Percentiles rank a stretch among this genome's conserved stretches.
Conservation (phyloP, 2,888 invertebrate species). For the Torymus aiolomorphi region DNA sequence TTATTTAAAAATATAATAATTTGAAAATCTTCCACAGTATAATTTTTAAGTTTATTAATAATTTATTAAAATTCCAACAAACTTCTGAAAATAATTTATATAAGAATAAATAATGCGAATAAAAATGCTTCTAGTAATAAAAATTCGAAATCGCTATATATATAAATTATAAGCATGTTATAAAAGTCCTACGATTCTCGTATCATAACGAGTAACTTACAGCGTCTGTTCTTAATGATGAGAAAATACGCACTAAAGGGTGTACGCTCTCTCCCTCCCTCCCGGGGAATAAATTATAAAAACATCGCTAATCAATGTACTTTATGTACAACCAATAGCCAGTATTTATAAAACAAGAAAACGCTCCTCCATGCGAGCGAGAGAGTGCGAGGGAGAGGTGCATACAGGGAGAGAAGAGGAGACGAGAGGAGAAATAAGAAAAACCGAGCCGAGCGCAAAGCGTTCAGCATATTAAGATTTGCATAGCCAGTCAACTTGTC, state of each 20-base stretch:
- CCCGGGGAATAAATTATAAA: constrained; percentile 35
- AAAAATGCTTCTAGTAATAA: too few species aligned
- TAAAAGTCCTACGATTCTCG: too few species aligned
- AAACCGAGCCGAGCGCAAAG: constrained; percentile 17
- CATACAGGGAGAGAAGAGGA: not conserved
- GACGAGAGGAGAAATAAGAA: not conserved
- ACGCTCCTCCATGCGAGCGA: not conserved
- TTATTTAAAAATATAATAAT: too few species aligned
- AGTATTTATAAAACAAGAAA: constrained; percentile 48
- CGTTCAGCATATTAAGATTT: constrained; percentile 52
- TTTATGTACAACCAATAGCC: constrained; percentile 39
- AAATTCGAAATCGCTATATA: too few species aligned
- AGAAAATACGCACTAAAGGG: constrained; percentile 14
- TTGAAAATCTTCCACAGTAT: too few species aligned
- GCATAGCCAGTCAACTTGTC: constrained; percentile 59
- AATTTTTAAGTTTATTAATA: too few species aligned
- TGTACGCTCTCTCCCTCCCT: not conserved
- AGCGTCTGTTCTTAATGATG: not conserved
- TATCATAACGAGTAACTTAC: not conserved
- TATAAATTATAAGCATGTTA: too few species aligned
- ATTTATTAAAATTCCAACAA: too few species aligned
- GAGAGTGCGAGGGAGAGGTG: too few species aligned
- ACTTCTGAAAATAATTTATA: too few species aligned
- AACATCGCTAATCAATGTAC: constrained; percentile 50
- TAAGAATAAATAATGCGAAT: too few species aligned